Base-by-base conservation (phyloP, 2,797 vertebrate genomes). In the Squalus acanthias region DNA sequence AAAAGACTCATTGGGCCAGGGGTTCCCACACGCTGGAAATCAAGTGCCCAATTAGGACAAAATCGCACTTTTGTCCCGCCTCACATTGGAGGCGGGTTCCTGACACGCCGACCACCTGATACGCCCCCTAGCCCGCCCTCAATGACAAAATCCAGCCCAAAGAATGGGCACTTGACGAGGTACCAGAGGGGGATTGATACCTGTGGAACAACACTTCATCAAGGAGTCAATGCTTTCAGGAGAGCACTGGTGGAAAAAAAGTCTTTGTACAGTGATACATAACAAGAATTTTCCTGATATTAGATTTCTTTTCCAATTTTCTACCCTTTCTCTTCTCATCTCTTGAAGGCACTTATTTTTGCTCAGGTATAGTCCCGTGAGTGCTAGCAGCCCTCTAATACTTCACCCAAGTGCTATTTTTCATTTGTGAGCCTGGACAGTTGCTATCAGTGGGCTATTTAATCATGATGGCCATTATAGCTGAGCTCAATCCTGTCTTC, bases 181-280 rank as follows among this genome's bases (percentile, higher is more conserved):
- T 39, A 69, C 3, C 33, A 69, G 63, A 93, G n/a, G 65, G 65
- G 69, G 46, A 93, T 69, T 93, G 8, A 93, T 69, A 69, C 91
- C 65, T 93, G n/a, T 24, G 91, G 63, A 39, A 46, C 65, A 93
- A 67, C 91, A 93, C 15, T 93, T 93, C 22, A 67, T 93, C 63
- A 69, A 46, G 8, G n/a, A 93, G n/a, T 69, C n/a, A 93, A 67
- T 67, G 63, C 65, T 39, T 67, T n/a, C 89, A 93, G 65, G 91
- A 67, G 79, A 50, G 4, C 39, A 50, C 79, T 93, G 33, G 7
- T 65, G 17, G 10, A 67, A 93, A 39, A 39, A 67, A 39, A 20
- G 7, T 46, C 39, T 93, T 93, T 93, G 91, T 33, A 89, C 50
- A 92, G 89, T 65, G 33, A 92, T 92, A 65, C 57, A 91, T 91